These are phyloP conservation scores for Psophia crepitans DNA, from an alignment of 2,113 vertebrate species.

Conservation along the genomic window DNA sequence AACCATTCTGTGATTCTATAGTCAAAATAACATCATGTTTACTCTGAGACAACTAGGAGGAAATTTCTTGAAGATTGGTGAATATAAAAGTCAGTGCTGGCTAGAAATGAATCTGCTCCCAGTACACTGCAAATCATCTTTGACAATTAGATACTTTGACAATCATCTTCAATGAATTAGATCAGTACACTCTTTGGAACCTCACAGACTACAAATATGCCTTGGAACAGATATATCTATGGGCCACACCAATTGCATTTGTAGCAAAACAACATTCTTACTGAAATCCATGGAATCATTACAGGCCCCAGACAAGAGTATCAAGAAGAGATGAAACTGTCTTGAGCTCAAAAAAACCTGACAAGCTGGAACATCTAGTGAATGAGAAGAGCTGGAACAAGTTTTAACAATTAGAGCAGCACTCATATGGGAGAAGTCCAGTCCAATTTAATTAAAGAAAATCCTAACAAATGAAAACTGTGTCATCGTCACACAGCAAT, in stretches of 20 bases:
- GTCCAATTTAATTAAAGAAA: background rate
- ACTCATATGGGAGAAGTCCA: background rate
- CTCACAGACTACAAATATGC: background rate
- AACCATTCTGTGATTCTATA: too few relatives aligned
- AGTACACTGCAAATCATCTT: background rate
- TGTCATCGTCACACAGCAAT: background rate
- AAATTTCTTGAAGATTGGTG: background rate
- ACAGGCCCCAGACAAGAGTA: background rate
- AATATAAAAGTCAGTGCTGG: background rate
- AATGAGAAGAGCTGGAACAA: background rate
- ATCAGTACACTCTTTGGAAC: background rate
- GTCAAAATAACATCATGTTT: background rate
- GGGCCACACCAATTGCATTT: background rate
- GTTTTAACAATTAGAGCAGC: background rate
- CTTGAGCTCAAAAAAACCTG: background rate
- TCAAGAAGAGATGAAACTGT: background rate
- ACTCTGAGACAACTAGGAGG: background rate
- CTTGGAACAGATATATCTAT: background rate
- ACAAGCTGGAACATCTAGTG: background rate
- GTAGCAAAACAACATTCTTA: background rate
- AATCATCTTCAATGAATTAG: background rate
- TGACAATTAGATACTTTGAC: background rate
- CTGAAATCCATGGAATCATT: background rate
- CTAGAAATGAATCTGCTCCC: background rate
- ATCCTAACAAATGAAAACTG: background rate